Evolutionary conservation across 1,140 invertebrate species (phyloP).

Genomic region (Brachionus calyciflorus): DNA sequence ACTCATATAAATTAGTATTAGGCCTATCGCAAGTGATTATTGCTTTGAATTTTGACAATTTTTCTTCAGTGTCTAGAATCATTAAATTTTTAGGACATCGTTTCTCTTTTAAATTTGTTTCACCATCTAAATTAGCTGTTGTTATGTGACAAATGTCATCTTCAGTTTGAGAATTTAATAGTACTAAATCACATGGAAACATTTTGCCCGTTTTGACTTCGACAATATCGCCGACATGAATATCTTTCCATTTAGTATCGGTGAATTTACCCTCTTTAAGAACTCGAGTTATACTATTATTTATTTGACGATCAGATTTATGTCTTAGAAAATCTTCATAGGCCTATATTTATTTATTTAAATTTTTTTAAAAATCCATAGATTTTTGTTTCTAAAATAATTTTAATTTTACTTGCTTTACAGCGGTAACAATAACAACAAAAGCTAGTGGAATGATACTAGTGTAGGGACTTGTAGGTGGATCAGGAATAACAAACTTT

Average conservation of each 20-base stretch:
- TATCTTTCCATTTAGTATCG: constrained; percentile 46
- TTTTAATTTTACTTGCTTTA: too few species aligned
- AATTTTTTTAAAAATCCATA: background rate
- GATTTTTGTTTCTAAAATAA: background rate
- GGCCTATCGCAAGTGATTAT: constrained; percentile 65
- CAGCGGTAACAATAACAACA: constrained; percentile 73
- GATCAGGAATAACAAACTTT: constrained; percentile 43
- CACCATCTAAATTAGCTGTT: constrained; percentile 97
- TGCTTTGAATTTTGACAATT: constrained; percentile 64
- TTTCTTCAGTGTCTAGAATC: constrained; percentile 51
- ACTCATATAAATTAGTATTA: constrained; percentile 71
- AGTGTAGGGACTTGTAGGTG: constrained; percentile 65
- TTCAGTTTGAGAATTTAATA: constrained; percentile 75
- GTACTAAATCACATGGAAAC: constrained; percentile 76
- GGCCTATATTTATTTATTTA: constrained; percentile 61
- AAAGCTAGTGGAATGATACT: constrained; percentile 73
- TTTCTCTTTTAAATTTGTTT: constrained; percentile 68
- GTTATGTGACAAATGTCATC: constrained; percentile 97
- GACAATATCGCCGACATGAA: constrained; percentile 68
- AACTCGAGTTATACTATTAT: constrained; percentile 66
- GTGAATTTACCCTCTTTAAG: constrained; percentile 65
- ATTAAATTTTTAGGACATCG: constrained; percentile 54
- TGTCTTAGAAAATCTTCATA: constrained; percentile 76
- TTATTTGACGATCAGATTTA: constrained; percentile 71
- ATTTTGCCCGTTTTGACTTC: constrained; percentile 69